Base-by-base conservation (phyloP, 2,888 invertebrate genomes). In the Cataglyphis rosenhaueri region DNA sequence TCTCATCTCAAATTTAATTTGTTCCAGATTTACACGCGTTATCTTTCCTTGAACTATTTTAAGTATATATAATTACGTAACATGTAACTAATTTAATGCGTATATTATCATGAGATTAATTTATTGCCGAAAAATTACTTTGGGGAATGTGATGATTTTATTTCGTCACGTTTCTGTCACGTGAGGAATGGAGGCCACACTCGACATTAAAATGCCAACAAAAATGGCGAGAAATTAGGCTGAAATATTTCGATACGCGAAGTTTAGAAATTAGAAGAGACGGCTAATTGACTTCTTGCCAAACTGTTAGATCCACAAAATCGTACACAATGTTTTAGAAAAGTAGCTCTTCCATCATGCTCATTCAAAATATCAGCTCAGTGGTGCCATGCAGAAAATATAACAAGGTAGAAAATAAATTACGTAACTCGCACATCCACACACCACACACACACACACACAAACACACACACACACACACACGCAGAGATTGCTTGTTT, bases 151-250 rank as follows among this genome's bases (percentile, higher is more conserved):
- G 48, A 29, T 21, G n/a, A 52, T 52, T 52, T 52, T 52, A 57
- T 78, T 59, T 78, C 15, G 29, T 52, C 41, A 59, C 57, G 18
- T 71, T 71, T 73, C n/a, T 52, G 2, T 52, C 48, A n/a, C 38
- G 38, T 12, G 32, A 81, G 66, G 81, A 66, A 81, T 84, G 85
- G 86, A 84, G 88, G 81, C 18, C 21, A 21, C 81, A 83, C 81
- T 85, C 85, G 85, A 81, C 76, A 78, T 64, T 61, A 52, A 48
- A 86, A 81, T 88, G 89, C 89, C 89, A 89, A 75, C 88, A 83
- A 82, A 85, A 89, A 85, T 86, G 81, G 83, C 84, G 88, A 86
- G 84, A 88, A 81, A 89, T 86, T 85, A 75, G 84, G 88, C 89
- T 84, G 64, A 89, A 89, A 88, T 89, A 89, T 89, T 86, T 86